Evolutionary conservation across 2,113 vertebrate species (phyloP).

Genomic region (Platysteira castanea): DNA sequence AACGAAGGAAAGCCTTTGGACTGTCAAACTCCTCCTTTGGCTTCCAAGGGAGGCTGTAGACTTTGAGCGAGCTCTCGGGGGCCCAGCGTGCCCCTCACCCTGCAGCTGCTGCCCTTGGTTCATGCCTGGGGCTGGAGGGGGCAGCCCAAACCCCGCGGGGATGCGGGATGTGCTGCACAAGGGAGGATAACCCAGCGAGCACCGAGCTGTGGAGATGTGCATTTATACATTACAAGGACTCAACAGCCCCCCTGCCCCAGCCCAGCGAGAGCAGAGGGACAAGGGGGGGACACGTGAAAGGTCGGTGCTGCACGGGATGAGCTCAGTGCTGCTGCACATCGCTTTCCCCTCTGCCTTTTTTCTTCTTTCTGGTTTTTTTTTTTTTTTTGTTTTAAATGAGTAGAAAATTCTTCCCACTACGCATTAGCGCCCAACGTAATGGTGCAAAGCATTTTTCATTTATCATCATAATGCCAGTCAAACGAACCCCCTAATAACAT

Average conservation of each 20-base stretch:
- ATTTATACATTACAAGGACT: neutral
- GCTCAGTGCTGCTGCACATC: neutral
- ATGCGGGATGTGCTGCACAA: fast-evolving
- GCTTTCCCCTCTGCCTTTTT: neutral
- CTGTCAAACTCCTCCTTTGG: neutral
- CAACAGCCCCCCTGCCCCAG: neutral
- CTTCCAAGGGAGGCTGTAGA: neutral
- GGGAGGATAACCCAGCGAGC: fast-evolving
- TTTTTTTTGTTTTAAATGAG: neutral
- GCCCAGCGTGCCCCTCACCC: fast-evolving
- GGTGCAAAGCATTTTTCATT: slow-evolving; percentile 74
- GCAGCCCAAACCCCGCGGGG: neutral
- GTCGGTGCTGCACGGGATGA: neutral
- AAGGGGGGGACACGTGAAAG: neutral
- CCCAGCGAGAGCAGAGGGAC: neutral
- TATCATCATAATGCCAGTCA: slow-evolving; percentile 76
- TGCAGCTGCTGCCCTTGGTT: neutral
- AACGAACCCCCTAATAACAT: slow-evolving; percentile 68
- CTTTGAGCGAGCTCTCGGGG: fast-evolving
- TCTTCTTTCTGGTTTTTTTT: neutral
- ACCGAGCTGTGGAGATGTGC: fast-evolving
- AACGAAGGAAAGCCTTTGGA: slow-evolving; percentile 50
- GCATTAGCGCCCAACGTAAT: slow-evolving; percentile 72
- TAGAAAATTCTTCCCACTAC: slow-evolving; percentile 62
- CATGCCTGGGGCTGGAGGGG: neutral